Percentiles rank a stretch among this genome's conserved stretches.
phyloP scores from a whole-genome alignment of 1,140 invertebrate species.

The Whitmania pigra region DNA sequence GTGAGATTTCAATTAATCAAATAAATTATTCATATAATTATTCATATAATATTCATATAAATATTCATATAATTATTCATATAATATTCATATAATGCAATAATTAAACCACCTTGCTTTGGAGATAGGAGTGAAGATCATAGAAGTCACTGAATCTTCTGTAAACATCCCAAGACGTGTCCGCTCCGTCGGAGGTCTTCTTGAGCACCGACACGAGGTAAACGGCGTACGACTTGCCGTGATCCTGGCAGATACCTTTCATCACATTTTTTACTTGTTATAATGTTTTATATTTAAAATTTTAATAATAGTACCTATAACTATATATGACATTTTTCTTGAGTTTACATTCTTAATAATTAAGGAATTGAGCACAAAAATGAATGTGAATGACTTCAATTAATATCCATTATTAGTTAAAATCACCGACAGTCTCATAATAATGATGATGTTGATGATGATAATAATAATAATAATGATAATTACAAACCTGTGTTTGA shows the following conservation, averaged over 20 bases:
- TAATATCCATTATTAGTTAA: background rate
- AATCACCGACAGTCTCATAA: background rate
- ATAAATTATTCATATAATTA: background rate
- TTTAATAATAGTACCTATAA: too few species aligned
- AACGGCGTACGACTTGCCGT: constrained; percentile 67
- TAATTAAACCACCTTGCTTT: constrained; percentile 48
- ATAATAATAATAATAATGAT: background rate
- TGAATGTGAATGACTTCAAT: background rate
- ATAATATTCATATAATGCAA: too few species aligned
- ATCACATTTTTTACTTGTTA: constrained; percentile 6
- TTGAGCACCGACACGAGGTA: constrained; percentile 70
- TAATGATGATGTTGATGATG: background rate
- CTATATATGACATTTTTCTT: too few species aligned
- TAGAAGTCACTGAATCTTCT: constrained; percentile 77
- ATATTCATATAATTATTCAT: too few species aligned
- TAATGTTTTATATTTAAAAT: too few species aligned
- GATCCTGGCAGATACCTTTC: constrained; percentile 59
- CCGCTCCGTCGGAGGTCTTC: constrained; percentile 49
- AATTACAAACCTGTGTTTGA: constrained; percentile 29
- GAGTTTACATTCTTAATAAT: background rate
- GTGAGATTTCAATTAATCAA: constrained; percentile 29
- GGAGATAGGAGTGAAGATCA: constrained; percentile 51
- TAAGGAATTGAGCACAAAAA: background rate
- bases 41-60: too few species aligned
- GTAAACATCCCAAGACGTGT: constrained; percentile 54